Base-by-base conservation (phyloP, 2,113 vertebrate species). In the Ginglymostoma cirratum region DNA sequence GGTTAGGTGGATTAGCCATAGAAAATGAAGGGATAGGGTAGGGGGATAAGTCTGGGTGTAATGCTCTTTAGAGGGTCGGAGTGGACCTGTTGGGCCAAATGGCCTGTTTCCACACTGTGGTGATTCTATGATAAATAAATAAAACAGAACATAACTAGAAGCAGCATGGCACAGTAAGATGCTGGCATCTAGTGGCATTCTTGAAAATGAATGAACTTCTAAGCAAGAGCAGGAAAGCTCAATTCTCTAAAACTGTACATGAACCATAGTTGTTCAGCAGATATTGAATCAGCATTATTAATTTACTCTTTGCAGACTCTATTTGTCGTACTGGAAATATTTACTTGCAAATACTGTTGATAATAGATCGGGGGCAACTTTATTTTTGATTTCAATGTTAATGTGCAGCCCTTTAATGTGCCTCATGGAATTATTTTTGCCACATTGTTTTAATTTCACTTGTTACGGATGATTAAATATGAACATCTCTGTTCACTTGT, bases 161-260 rank as follows among this genome's bases (percentile, higher is more conserved):
- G 89, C 61, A 38, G 66, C 61, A 38, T 34, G 67, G 34, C 17
- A 65, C 61, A 93, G 89, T 67, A 38, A 93, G 55, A 66, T 93
- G 89, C 89, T 93, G 89, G 89, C 89, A 93, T 38, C 89, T 93
- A 93, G 89, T 93, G 89, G 89, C 61, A 66, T 19, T 23, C 17
- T 38, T 93, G 89, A n/a, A 66, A 93, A 83, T 21, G 5, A 83
- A 45, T 83, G 38, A 83, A 83, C 0, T 83, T 42, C n/a, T 66
- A 66, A 66, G n/a, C 30, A n/a, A 21, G 61, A 61, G 89, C 34
- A 21, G n/a, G 34, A 23, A 93, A 38, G 1, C n/a, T 66, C 5
- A 67, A 66, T 23, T 66, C 55, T 8, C 17, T 65, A 38, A 66
- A 66, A 66, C 23, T n/a, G n/a, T 4, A 21, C 15, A 66, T 65